These are phyloP conservation scores for Argyresthia albistria DNA, from an alignment of 2,888 invertebrate species.

Conservation along the genomic window DNA sequence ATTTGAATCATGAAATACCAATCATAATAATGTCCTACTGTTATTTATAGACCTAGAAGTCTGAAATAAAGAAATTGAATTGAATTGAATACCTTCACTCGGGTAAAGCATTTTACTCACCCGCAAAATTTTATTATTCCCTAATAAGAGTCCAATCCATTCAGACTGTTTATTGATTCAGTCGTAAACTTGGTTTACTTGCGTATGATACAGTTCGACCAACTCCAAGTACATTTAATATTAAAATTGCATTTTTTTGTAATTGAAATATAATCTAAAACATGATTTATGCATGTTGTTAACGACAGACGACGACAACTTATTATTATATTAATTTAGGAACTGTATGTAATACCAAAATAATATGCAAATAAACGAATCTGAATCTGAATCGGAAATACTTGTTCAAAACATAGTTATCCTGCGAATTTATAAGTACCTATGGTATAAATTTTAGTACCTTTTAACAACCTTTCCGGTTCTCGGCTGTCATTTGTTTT, in stretches of 20 bases:
- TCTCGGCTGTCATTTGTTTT: too few relatives aligned
- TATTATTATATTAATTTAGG: too few relatives aligned
- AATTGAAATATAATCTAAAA: slow-evolving; percentile 5
- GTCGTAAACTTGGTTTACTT: slow-evolving; percentile 24
- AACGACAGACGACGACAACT: background rate
- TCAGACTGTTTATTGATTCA: slow-evolving; percentile 39
- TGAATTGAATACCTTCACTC: too few relatives aligned
- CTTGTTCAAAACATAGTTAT: too few relatives aligned
- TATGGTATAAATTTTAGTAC: background rate
- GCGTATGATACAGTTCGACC: background rate
- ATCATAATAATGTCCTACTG: too few relatives aligned
- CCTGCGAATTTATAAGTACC: background rate
- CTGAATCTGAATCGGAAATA: too few relatives aligned
- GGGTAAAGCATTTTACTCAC: background rate
- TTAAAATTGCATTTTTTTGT: slow-evolving; percentile 5
- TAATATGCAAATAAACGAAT: too few relatives aligned
- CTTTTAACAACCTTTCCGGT: too few relatives aligned
- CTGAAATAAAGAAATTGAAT: too few relatives aligned
- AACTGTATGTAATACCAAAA: too few relatives aligned
- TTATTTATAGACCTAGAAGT: too few relatives aligned
- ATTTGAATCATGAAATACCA: too few relatives aligned
- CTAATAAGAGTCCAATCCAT: slow-evolving; percentile 27
- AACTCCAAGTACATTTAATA: slow-evolving; percentile 1
- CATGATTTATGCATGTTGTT: slow-evolving; percentile 6
- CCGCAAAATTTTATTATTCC: slow-evolving; percentile 24